Conservation (phyloP, 2,113 vertebrate species). For the Esox niger region DNA sequence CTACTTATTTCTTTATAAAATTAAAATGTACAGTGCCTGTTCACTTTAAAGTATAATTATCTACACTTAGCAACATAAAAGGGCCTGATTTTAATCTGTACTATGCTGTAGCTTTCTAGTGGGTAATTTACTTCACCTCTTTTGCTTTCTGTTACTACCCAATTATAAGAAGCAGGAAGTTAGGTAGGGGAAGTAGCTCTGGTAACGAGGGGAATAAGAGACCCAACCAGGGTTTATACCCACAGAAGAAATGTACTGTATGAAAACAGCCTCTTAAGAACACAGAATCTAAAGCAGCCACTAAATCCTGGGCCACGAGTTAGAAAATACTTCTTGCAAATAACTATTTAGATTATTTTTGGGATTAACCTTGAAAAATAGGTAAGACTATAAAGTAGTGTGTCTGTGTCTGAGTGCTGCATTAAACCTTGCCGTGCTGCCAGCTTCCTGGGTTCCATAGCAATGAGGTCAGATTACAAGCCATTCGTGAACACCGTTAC, state of each 20-base stretch:
- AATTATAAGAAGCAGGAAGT: background rate
- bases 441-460: constrained; percentile 38
- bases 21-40: constrained; percentile 90
- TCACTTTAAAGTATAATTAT: constrained; percentile 93
- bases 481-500: constrained; percentile 51
- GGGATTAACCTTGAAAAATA: background rate
- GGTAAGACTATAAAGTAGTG: background rate
- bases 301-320: background rate
- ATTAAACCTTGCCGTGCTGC: constrained; percentile 25
- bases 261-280: too few species aligned
- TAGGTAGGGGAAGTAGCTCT: constrained; percentile 5
- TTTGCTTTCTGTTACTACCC: constrained; percentile 21
- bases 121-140: background rate
- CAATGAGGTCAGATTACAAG: constrained; percentile 59
- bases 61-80: constrained; percentile 85
- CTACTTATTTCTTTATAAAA: constrained; percentile 91
- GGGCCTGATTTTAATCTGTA: constrained; percentile 84
- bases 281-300: background rate
- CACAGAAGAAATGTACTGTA: too few species aligned
- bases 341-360: background rate
- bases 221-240: background rate
- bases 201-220: background rate
- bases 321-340: background rate
- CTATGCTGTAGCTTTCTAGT: background rate
- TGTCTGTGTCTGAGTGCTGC: constrained; percentile 3